Conservation (phyloP, 2,113 vertebrate genomes). For the Erinaceus europaeus region DNA sequence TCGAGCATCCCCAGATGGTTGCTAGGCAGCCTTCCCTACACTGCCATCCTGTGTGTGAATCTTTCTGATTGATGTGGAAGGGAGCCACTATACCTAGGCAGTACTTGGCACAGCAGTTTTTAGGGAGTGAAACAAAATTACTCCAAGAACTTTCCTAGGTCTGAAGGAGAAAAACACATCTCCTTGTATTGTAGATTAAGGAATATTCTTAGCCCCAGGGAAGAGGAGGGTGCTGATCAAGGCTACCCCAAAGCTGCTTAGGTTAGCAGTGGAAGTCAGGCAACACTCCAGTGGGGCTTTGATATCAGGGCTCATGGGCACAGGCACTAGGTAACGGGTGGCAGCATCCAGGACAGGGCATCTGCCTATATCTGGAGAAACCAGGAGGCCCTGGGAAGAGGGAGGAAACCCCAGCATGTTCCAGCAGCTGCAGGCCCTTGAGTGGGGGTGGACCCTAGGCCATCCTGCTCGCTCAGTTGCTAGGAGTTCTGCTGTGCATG, state of each 20-base stretch:
- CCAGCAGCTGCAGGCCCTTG: not conserved
- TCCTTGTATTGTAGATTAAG: no score
- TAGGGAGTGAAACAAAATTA: not conserved
- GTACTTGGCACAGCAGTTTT: not conserved
- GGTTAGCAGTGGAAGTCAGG: not conserved
- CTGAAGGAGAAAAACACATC: no score
- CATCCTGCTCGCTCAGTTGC: not conserved
- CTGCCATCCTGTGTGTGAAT: no score
- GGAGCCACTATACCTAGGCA: no score
- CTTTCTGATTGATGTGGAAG: not conserved
- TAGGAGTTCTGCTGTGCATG: not conserved
- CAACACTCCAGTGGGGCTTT: not conserved
- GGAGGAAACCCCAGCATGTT: not conserved
- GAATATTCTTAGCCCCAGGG: no score
- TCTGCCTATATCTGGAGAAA: not conserved
- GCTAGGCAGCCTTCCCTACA: not conserved
- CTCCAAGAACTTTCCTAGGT: no score
- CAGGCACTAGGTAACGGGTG: constrained; percentile 66
- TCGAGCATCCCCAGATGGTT: not conserved
- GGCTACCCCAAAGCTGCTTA: not conserved
- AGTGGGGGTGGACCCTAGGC: not conserved
- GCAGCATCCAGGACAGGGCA: constrained; percentile 79
- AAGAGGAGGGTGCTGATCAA: not conserved
- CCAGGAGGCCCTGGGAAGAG: not conserved
- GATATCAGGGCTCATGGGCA: constrained; percentile 56